Evolutionary conservation across 2,113 vertebrate genomes (phyloP).

Genomic region (Callocephalon fimbriatum): DNA sequence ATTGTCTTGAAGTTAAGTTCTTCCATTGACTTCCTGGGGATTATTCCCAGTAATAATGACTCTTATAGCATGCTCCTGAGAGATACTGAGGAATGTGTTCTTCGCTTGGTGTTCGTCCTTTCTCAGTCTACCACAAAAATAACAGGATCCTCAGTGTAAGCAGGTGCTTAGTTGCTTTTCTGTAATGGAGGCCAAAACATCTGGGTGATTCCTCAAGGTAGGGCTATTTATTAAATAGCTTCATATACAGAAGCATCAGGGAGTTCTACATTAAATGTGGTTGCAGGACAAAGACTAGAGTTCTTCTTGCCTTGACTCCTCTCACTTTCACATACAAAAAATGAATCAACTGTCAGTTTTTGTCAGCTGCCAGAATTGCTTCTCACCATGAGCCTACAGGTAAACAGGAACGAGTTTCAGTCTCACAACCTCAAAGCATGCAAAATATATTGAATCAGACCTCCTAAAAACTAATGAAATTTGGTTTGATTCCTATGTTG

Average conservation of each 20-base stretch:
- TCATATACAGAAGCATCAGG: neutral
- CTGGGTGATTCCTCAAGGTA: neutral
- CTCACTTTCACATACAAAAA: constrained; percentile 23
- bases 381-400: neutral
- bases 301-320: neutral
- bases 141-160: neutral
- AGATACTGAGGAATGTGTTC: neutral
- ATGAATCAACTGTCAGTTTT: neutral
- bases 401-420: constrained; percentile 42
- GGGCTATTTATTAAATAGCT: neutral
- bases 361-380: neutral
- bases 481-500: neutral
- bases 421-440: neutral
- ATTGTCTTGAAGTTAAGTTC: neutral
- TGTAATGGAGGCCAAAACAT: neutral
- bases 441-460: neutral
- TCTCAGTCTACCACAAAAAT: neutral
- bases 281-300: neutral
- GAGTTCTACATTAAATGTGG: neutral
- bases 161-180: neutral
- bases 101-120: neutral
- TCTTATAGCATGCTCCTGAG: neutral
- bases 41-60: neutral
- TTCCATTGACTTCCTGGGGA: neutral
- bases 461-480: neutral